Conservation (phyloP, 2,113 vertebrate species). For the Crotalus helleri region DNA sequence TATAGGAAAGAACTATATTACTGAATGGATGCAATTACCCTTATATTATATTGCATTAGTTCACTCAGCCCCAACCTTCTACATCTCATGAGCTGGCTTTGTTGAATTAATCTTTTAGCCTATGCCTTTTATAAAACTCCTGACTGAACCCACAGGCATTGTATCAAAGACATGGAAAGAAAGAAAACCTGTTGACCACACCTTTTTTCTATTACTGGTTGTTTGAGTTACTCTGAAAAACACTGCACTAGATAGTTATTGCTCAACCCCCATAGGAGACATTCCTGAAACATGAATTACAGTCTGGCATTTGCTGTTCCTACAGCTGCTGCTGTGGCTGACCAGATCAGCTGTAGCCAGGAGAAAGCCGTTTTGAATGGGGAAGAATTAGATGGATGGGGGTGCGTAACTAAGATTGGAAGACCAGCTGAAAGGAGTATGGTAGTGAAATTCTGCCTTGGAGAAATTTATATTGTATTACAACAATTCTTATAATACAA, state of each 20-base stretch:
- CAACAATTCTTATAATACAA: neutral
- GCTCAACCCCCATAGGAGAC: slow-evolving; percentile 60
- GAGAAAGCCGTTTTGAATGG: slow-evolving; percentile 15
- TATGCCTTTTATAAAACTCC: neutral
- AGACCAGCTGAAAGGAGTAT: accelerated
- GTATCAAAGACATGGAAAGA: slow-evolving; percentile 40
- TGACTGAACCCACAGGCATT: neutral
- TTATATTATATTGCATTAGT: neutral
- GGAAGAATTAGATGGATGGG: slow-evolving; percentile 6
- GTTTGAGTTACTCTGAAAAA: slow-evolving; percentile 57
- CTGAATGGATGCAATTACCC: neutral
- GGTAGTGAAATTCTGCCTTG: neutral
- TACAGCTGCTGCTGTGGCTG: slow-evolving; percentile 54
- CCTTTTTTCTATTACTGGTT: slow-evolving; percentile 45
- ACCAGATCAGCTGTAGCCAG: slow-evolving; percentile 39
- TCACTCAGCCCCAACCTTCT: neutral
- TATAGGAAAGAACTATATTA: neutral
- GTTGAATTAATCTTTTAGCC: slow-evolving; percentile 27
- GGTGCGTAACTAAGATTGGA: neutral
- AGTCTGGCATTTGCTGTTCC: slow-evolving; percentile 55
- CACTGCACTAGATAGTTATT: slow-evolving; percentile 57
- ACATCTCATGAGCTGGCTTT: neutral
- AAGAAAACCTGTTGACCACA: slow-evolving; percentile 48
- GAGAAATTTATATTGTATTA: neutral
- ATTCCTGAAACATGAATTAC: slow-evolving; percentile 67